Evolutionary conservation across 1,140 invertebrate species (phyloP).

Genomic region (Nasonia longicornis): DNA sequence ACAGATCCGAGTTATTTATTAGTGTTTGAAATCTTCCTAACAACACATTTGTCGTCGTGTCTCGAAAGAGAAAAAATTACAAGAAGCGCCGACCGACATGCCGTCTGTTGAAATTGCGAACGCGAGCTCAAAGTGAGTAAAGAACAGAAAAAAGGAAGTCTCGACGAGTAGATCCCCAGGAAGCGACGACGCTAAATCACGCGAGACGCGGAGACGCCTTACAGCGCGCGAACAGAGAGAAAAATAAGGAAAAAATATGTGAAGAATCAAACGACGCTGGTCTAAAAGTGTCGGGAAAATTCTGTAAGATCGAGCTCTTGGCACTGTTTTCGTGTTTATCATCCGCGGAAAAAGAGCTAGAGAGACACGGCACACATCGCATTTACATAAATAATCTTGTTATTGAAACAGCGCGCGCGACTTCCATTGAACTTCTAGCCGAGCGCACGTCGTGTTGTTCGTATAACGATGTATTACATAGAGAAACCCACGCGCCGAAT

Average conservation of each 20-base stretch:
- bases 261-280: neutral
- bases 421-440: too few relatives aligned
- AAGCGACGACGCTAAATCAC: constrained; percentile 61
- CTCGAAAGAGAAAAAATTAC: constrained; percentile 1
- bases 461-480: too few relatives aligned
- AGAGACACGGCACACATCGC: neutral
- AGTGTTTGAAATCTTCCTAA: constrained; percentile 1
- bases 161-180: constrained; percentile 65
- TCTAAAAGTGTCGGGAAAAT: constrained; percentile 16
- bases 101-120: constrained; percentile 32
- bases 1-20: neutral
- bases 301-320: neutral
- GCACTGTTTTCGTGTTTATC: constrained; percentile 7
- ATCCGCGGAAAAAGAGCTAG: neutral
- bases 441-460: too few relatives aligned
- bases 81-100: neutral
- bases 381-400: constrained; percentile 7
- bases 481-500: too few relatives aligned
- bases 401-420: neutral
- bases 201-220: constrained; percentile 50
- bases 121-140: constrained; percentile 26
- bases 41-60: constrained; percentile 21
- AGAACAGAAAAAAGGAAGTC: constrained; percentile 44
- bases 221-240: constrained; percentile 11
- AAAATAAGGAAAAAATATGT: neutral